Base-by-base conservation (phyloP, 1,140 invertebrate species). In the Bathynomus jamesi region DNA sequence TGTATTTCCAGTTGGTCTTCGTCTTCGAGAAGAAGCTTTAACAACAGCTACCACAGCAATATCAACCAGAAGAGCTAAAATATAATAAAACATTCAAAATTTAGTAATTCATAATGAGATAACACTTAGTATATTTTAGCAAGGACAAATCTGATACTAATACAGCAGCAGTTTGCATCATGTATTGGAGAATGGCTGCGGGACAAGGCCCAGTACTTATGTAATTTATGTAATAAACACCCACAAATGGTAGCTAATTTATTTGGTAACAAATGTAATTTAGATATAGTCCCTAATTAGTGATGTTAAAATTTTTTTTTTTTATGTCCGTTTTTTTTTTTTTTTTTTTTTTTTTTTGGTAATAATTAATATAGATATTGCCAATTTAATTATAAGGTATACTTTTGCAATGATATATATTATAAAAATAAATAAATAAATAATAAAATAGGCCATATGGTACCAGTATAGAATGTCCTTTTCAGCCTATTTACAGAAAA, bases 41-140 rank as follows among this genome's bases (percentile, higher is more conserved):
- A 91, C 73, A 1, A 94, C 69, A 1, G 89, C 91, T 65, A 97
- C 85, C 0, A 91, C 76, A n/a, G 94, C 78, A 13, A 98, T 88
- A 80, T 99, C 96, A 29, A 96, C 77, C 0, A 96, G 78, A 10
- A 98, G 84, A 71, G 89, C 94, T 95, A n/a, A n/a, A n/a, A n/a
- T n/a, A n/a, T n/a, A n/a, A n/a, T n/a, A n/a, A n/a, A n/a, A n/a
- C 82, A 76, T 88, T 88, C 80, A 32, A 25, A 11, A 8, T 13
- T 11, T 21, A 46, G 17, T 17, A 29, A n/a, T 8, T 4, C n/a
- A 21, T 67, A 4, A n/a, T 31, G 8, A 67, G 21, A 3, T 27
- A 0, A 27, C 2, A 21, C 17, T 28, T 4, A 27, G 28, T 31
- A 61, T 21, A 61, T 17, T 0, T 0, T 21, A 7, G 0, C 28